Evolutionary conservation across 2,888 invertebrate species (phyloP).

Genomic region (Eueremaeus valkanovi): DNA sequence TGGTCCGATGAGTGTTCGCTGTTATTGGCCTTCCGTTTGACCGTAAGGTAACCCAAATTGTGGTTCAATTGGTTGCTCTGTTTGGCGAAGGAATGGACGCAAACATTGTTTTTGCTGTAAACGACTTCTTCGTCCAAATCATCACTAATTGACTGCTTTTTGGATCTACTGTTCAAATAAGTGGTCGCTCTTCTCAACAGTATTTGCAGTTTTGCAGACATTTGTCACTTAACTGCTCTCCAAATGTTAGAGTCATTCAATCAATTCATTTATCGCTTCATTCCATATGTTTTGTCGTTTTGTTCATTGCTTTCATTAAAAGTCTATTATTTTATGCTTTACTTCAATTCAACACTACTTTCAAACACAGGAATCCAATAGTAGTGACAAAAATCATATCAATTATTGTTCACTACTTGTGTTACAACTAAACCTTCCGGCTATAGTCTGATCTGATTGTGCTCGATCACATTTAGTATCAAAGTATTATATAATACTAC

Average conservation of each 20-base stretch:
- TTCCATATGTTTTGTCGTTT: background rate
- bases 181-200: background rate
- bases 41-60: slow-evolving; percentile 76
- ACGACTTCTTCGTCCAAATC: slow-evolving; percentile 54
- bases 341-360: no score
- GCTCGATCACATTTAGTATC: no score
- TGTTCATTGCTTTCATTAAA: background rate
- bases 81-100: slow-evolving; percentile 64
- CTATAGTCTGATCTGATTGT: no score
- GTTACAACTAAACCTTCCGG: no score
- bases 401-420: no score
- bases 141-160: slow-evolving; percentile 48
- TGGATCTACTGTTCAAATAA: slow-evolving; percentile 8
- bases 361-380: no score
- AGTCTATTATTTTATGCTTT: no score
- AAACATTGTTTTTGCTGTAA: slow-evolving; percentile 84
- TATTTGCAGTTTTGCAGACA: background rate
- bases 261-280: no score
- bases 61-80: slow-evolving; percentile 73
- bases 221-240: no score
- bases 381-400: no score
- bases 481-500: no score
- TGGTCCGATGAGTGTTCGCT: background rate
- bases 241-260: no score
- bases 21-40: background rate